Conservation (phyloP, 2,888 invertebrate species). For the Lamellibrachia columna region DNA sequence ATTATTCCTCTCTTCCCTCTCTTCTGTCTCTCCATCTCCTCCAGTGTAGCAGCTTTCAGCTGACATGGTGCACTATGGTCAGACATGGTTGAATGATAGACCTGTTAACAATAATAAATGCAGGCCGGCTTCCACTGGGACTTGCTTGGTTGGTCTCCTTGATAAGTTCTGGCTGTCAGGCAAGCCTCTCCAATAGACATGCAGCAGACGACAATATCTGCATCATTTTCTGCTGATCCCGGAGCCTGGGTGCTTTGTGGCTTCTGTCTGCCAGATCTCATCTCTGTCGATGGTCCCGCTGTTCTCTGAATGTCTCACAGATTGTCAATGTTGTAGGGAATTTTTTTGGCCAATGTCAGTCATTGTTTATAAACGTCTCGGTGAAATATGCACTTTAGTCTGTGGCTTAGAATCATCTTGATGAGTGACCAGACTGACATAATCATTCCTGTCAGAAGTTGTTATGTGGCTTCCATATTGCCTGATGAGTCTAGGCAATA, state of each 20-base stretch:
- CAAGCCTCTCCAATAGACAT: background rate
- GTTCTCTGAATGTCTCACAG: background rate
- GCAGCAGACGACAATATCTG: background rate
- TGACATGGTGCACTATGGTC: background rate
- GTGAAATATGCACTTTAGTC: background rate
- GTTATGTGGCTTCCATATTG: background rate
- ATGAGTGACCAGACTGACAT: background rate
- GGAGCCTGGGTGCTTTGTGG: background rate
- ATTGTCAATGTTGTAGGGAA: background rate
- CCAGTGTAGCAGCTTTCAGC: too few species aligned
- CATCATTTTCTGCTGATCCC: background rate
- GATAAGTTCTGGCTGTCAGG: background rate
- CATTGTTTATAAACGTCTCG: background rate
- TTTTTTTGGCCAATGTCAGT: background rate
- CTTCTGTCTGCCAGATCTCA: background rate
- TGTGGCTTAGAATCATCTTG: background rate
- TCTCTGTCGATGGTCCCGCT: background rate
- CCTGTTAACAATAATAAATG: background rate
- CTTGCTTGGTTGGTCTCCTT: background rate
- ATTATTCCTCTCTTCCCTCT: background rate
- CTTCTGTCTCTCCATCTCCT: background rate
- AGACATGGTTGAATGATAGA: background rate
- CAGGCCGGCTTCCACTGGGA: background rate
- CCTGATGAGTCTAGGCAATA: background rate
- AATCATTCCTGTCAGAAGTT: background rate